Conservation (phyloP, 2,113 vertebrate genomes). For the Gymnogyps californianus region DNA sequence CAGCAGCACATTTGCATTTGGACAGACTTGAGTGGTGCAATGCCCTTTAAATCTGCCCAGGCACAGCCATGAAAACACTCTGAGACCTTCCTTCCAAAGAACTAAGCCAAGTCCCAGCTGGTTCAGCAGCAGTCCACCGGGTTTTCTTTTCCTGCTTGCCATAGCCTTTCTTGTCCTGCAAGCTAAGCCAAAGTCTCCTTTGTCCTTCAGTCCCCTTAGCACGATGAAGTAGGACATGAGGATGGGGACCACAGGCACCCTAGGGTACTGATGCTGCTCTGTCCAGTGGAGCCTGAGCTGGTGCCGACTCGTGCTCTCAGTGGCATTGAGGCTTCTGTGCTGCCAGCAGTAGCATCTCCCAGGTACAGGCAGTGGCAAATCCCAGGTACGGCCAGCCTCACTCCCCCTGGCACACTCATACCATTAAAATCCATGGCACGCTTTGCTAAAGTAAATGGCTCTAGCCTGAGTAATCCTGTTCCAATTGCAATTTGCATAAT, state of each 20-base stretch:
- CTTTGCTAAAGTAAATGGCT: conserved; percentile 22
- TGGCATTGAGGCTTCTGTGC: not conserved
- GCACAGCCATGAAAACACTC: not conserved
- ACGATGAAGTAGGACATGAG: not conserved
- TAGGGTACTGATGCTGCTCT: not conserved
- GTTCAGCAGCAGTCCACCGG: not conserved
- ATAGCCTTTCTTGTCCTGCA: not conserved
- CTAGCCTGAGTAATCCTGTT: conserved; percentile 44
- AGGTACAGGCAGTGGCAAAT: conserved; percentile 26
- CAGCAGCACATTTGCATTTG: not conserved
- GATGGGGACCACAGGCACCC: not conserved
- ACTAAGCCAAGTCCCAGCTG: not conserved
- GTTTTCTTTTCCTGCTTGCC: not conserved
- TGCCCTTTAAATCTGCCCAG: not conserved
- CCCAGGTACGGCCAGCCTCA: not conserved
- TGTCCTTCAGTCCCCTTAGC: not conserved
- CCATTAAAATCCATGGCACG: not conserved
- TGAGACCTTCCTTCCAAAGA: not conserved
- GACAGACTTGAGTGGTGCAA: not conserved
- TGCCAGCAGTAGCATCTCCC: not conserved
- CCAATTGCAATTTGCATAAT: conserved; percentile 59
- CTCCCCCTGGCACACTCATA: conserved; percentile 11
- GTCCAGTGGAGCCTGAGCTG: not conserved
- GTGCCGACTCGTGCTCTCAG: not conserved
- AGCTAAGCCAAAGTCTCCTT: not conserved